phyloP scores from a whole-genome alignment of 2,113 vertebrate genomes.

The Dunckerocampus dactyliophorus region DNA sequence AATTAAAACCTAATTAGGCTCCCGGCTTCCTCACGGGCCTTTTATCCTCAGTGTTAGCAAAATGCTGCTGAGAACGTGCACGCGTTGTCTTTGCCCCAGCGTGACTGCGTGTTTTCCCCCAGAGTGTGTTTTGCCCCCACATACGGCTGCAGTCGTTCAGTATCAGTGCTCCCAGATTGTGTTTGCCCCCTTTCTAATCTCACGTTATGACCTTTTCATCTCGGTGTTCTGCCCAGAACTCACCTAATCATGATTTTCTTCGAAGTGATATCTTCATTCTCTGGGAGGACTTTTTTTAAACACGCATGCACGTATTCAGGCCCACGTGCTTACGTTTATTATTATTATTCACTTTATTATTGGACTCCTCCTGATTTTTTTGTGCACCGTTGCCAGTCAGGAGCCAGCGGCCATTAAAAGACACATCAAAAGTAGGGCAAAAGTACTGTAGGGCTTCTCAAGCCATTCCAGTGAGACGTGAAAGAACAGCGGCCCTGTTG shows the following conservation, averaged over 20 bases:
- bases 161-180: neutral
- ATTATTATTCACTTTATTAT: too few relatives aligned
- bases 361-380: too few relatives aligned
- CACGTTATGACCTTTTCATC: neutral
- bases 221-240: neutral
- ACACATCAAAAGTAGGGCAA: neutral
- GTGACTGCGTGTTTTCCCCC: constrained; percentile 32
- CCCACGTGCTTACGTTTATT: too few relatives aligned
- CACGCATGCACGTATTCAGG: too few relatives aligned
- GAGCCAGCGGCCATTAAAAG: neutral
- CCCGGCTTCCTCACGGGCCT: constrained; percentile 62
- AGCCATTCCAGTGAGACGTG: constrained; percentile 32
- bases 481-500: constrained; percentile 33
- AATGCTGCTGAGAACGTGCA: constrained; percentile 6
- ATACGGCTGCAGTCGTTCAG: neutral
- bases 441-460: neutral
- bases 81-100: constrained; percentile 17
- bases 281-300: too few relatives aligned
- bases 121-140: constrained; percentile 40
- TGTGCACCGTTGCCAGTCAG: too few relatives aligned
- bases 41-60: constrained; percentile 58
- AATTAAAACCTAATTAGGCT: constrained; percentile 79
- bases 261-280: too few relatives aligned
- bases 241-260: neutral
- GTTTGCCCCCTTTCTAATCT: neutral